Evolutionary conservation across 2,888 invertebrate genomes (phyloP), one percentile per base, ranked within the genome.

Genomic region (Pteria penguin): DNA sequence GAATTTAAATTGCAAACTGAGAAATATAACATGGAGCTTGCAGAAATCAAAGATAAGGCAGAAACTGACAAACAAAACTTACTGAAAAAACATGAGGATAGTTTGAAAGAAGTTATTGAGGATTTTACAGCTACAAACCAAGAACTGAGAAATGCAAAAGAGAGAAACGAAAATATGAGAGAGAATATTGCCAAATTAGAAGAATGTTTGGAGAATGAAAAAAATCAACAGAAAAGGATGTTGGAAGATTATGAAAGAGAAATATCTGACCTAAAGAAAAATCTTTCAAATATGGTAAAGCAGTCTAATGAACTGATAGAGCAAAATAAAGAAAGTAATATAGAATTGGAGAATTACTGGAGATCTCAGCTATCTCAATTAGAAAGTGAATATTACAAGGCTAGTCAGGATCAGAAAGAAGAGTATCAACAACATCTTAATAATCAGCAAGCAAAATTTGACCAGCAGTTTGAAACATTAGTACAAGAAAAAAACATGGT

Each of bases 341-440:
- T 71, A 29, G 73, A 75, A 18, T 26, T 75, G 31, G 85, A 85
- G 52, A 75, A 72, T 57, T 86, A 85, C 77, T 86, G 86, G 85
- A 75, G 78, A 31, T 75, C 82, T 14, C 87, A 87, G 76, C 76
- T 83, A 54, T 77, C 77, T 52, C 78, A 83, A 29, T 65, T 86
- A n/a, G 81, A 82, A 66, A 81, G 81, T 2, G 86, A 87, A 58
- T 84, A 84, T 67, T 73, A 75, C 22, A 75, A 71, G 32, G 85
- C 81, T 18, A 78, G 76, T 32, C 31, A 75, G 14, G 84, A 85
- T 57, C 76, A 81, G 55, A 79, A 79, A 69, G 69, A 75, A 4
- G 75, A 76, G 24, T 77, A 79, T 32, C 66, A 78, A 24, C 65
- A 54, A 11, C 79, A 86, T 58, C 29, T 84, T 5, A 62, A 73